Evolutionary conservation across 1,140 invertebrate genomes (phyloP).

Genomic region (Brachionus manjavacas): DNA sequence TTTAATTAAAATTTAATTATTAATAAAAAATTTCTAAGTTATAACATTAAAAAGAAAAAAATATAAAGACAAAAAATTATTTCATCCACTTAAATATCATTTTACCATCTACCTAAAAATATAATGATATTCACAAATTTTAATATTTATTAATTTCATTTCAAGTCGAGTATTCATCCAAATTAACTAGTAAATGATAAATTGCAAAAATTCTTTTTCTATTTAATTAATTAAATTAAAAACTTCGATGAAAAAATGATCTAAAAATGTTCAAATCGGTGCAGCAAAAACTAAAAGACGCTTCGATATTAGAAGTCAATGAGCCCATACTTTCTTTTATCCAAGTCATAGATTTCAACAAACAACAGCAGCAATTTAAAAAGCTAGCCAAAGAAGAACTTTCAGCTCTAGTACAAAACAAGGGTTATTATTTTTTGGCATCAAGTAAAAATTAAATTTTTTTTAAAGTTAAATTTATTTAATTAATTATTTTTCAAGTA

Average conservation of each 20-base stretch:
- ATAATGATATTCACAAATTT: constrained; percentile 1
- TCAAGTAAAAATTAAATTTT: constrained; percentile 10
- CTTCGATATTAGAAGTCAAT: constrained; percentile 30
- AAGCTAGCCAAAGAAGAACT: constrained; percentile 36
- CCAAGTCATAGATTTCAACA: constrained; percentile 16
- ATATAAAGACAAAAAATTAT: background rate
- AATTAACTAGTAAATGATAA: background rate
- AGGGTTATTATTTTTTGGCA: constrained; percentile 18
- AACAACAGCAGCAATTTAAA: constrained; percentile 40
- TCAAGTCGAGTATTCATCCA: background rate
- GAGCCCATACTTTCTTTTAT: constrained; percentile 29
- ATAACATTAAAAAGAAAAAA: background rate
- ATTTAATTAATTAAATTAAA: background rate
- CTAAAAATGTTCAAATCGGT: constrained; percentile 38
- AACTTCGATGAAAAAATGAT: background rate
- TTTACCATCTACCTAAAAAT: background rate
- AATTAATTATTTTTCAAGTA: background rate
- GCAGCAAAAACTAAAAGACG: constrained; percentile 30
- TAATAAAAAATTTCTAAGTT: no score
- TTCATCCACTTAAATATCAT: background rate
- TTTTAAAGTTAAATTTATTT: background rate
- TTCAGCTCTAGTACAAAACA: background rate
- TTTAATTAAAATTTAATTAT: no score
- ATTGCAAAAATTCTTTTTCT: background rate
- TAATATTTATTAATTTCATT: background rate